Base-by-base conservation (phyloP, 2,113 vertebrate genomes). In the Tretioscincus oriximinensis region DNA sequence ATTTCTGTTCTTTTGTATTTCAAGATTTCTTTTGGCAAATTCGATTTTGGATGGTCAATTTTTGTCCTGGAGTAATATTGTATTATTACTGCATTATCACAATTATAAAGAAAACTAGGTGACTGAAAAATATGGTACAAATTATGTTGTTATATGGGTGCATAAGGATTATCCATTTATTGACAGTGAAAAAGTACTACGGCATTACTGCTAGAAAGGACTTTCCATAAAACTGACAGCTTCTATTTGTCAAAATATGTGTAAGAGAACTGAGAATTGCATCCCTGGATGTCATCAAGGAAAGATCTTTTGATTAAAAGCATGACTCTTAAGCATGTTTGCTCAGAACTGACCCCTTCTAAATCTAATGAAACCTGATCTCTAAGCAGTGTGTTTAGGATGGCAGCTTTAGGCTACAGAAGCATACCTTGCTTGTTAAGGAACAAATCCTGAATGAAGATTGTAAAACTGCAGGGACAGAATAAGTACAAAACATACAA, bases 241-340 rank as follows among this genome's bases (percentile, higher is more conserved):
- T 24, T 35, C 0, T 1, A 0, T 0, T 35, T 51, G 26, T 26
- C 29, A 75, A 78, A 67, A 60, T 35, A n/a, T 1, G 22, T 64
- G 63, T 11, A 60, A 16, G 64, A 26, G 65, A 64, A 70, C 0
- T 21, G 4, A 28, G 31, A 87, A 73, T 58, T 82, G 22, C 7
- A 2, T 49, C 29, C 54, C 3, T 9, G 12, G 31, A 0, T 4
- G 9, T 18, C 41, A 81, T 76, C 21, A 63, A 58, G 47, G 54
- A 35, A 35, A 69, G 35, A 24, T 88, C 26, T n/a, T 45, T 5
- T 41, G 51, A 71, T 69, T 86, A 45, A 64, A 3, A 9, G 24
- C 11, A 18, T 2, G 29, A 14, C 22, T n/a, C 64, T 41, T 47
- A 65, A 47, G 35, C 24, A n/a, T 22, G 49, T 12, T 35, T 69